Percentiles rank a stretch among this genome's conserved stretches.
phyloP scores from a whole-genome alignment of 2,113 vertebrate genomes.

The Vanacampus margaritifer region DNA sequence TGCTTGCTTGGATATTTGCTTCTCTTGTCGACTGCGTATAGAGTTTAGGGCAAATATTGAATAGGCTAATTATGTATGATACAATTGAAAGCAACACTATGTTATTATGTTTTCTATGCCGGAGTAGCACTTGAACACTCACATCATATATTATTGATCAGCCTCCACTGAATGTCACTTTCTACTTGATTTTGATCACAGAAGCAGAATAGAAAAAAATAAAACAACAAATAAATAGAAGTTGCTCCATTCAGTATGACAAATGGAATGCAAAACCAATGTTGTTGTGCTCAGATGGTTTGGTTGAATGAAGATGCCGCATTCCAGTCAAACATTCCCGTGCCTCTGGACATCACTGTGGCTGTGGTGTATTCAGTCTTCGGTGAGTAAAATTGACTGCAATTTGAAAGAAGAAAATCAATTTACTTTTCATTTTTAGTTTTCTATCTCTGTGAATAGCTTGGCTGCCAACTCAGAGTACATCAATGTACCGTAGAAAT shows the following conservation, averaged over 20 bases:
- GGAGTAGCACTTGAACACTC: too few species aligned
- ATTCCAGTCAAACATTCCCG: conserved; percentile 71
- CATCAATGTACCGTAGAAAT: background rate
- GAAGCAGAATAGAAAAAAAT: too few species aligned
- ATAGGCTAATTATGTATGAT: too few species aligned
- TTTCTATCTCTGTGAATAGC: background rate
- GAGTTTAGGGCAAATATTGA: too few species aligned
- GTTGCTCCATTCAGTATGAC: too few species aligned
- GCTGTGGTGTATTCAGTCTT: conserved; percentile 70
- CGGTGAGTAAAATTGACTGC: conserved; percentile 56
- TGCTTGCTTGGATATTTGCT: too few species aligned
- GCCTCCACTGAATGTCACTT: too few species aligned
- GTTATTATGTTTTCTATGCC: background rate
- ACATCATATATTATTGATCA: too few species aligned
- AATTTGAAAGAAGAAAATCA: too few species aligned
- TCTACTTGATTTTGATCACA: too few species aligned
- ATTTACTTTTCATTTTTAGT: background rate
- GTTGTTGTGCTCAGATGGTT: conserved; percentile 55
- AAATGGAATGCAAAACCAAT: background rate
- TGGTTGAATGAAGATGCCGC: conserved; percentile 43
- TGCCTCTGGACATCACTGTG: conserved; percentile 63
- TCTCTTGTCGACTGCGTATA: too few species aligned
- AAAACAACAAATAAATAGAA: background rate
- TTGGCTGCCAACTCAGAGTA: background rate
- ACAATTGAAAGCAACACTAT: background rate